Percentiles rank a stretch among this genome's conserved stretches.
phyloP scores from a whole-genome alignment of 2,888 invertebrate species.

The Diarsia mendica region DNA sequence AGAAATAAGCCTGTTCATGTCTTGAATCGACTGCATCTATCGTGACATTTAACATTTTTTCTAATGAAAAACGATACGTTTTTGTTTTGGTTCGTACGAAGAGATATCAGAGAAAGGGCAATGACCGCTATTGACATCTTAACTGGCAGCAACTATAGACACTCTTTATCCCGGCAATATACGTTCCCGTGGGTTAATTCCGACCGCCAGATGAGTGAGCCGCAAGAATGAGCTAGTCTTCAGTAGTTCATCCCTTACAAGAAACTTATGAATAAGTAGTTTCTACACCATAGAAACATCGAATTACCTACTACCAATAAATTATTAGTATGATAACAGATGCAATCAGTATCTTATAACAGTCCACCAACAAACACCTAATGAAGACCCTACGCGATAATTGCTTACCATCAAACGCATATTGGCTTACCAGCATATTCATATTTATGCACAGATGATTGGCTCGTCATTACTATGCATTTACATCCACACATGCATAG shows the following conservation, averaged over 20 bases:
- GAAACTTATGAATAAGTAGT: not conserved
- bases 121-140: no score
- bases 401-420: slow-evolving; percentile 35
- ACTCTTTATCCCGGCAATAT: not conserved
- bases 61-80: no score
- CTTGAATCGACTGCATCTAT: no score
- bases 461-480: slow-evolving; percentile 58
- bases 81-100: no score
- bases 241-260: not conserved
- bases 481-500: slow-evolving; percentile 27
- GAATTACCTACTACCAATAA: not conserved
- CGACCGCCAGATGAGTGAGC: not conserved
- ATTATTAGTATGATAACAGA: not conserved
- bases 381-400: slow-evolving; percentile 39
- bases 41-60: no score
- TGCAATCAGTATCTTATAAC: not conserved
- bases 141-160: no score
- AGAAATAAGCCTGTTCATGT: no score
- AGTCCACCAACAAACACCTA: slow-evolving; percentile 11
- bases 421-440: slow-evolving; percentile 49
- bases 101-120: no score
- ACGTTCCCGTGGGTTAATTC: not conserved
- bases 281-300: not conserved
- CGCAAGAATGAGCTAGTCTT: not conserved
- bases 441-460: slow-evolving; percentile 63